Evolutionary conservation across 2,113 vertebrate species (phyloP).

Genomic region (Stigmatopora argus): DNA sequence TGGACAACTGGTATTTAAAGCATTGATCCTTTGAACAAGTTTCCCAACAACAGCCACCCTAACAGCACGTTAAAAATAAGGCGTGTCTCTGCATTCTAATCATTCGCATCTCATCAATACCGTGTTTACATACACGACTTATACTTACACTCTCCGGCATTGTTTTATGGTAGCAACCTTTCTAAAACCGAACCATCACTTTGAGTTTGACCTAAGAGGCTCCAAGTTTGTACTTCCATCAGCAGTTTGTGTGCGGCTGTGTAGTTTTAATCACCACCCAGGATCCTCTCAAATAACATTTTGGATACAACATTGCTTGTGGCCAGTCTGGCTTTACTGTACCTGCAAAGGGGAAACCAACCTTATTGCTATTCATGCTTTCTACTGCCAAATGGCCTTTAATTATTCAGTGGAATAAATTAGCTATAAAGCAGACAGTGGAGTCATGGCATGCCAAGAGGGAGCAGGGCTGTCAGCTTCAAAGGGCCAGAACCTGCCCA

Average conservation of each 20-base stretch:
- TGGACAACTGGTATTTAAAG: too few species aligned
- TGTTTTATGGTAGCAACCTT: not conserved
- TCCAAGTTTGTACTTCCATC: not conserved
- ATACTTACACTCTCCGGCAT: not conserved
- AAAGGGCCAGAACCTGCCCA: conserved; percentile 59
- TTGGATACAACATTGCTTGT: conserved; percentile 35
- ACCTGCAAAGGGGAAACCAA: conserved; percentile 37
- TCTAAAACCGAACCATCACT: not conserved
- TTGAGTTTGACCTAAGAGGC: not conserved
- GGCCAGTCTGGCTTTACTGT: conserved; percentile 33
- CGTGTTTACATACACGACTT: not conserved
- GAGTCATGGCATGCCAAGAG: conserved; percentile 62
- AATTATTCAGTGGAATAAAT: conserved; percentile 72
- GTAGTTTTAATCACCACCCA: conserved; percentile 4
- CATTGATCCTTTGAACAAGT: too few species aligned
- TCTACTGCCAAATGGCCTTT: conserved; percentile 57
- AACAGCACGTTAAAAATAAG: too few species aligned
- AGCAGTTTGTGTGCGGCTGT: not conserved
- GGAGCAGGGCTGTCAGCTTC: conserved; percentile 65
- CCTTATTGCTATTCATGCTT: conserved; percentile 65
- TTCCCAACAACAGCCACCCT: too few species aligned
- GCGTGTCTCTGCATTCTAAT: too few species aligned
- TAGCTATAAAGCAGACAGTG: conserved; percentile 65
- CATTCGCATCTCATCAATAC: too few species aligned
- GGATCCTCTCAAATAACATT: conserved; percentile 39